Evolutionary conservation across 2,113 vertebrate species (phyloP), one percentile per base, ranked within the genome.

Genomic region (Anarhynchus alexandrinus): DNA sequence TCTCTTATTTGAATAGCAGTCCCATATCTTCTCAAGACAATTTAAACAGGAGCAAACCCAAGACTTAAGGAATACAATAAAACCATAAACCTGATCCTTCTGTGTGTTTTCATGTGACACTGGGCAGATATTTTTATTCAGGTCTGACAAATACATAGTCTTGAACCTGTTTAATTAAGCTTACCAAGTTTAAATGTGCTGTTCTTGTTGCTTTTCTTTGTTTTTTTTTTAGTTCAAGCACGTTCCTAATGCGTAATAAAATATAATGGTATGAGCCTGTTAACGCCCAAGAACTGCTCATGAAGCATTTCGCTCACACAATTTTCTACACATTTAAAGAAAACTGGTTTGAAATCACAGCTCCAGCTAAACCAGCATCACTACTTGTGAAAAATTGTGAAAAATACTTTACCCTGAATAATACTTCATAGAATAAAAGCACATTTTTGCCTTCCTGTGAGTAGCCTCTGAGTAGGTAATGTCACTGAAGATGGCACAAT

Each of bases 211-310:
- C 16, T 25, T 20, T n/a, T n/a, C n/a, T n/a, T n/a, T n/a, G n/a
- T 86, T 84, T 22, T 79, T 95, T 87, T 25, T 82, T 94, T 88
- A 82, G 70, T 82, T 86, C 62, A 73, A 73, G 32, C 34, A 45
- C 11, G 0, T 94, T 90, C 34, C 27, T 86, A 95, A 52, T 78
- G 55, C 0, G 0, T 83, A 87, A 73, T 91, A 93, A 95, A 89
- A 90, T 77, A 19, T 11, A 76, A 69, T 57, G 29, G 61, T 85
- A 85, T 55, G 32, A 95, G 82, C 58, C 49, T 65, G 40, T 90
- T 95, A 95, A 96, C 93, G 54, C 61, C 38, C 40, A 96, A 94
- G 65, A 69, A 80, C 36, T 79, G 69, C 80, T 86, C 57, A 8
- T 73, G 51, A 81, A 89, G 38, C 51, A 94, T 91, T 92, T 84